Conservation (phyloP, 2,888 invertebrate species). For the Latheticus oryzae region DNA sequence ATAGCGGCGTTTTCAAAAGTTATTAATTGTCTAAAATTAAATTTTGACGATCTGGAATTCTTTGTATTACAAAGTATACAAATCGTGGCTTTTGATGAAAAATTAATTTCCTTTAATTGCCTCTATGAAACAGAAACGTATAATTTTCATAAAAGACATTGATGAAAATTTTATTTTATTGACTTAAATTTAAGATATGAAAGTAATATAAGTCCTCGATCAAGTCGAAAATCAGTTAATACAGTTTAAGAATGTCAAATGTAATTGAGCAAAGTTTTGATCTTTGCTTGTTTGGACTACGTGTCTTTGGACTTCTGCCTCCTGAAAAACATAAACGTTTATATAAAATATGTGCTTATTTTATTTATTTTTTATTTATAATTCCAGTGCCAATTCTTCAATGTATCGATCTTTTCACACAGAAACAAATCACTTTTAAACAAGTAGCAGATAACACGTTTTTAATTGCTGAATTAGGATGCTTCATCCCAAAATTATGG, state of each 20-base stretch:
- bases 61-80: too few relatives aligned
- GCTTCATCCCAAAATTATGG: constrained; percentile 10
- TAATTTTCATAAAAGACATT: constrained; percentile 3
- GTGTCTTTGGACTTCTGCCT: constrained; percentile 7
- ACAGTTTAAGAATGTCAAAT: constrained; percentile 3
- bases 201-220: constrained; percentile 2
- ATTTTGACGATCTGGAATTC: too few relatives aligned
- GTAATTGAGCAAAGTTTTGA: constrained; percentile 4
- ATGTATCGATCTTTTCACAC: neutral
- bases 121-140: constrained; percentile 1
- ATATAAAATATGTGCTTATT: neutral
- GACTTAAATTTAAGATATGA: neutral
- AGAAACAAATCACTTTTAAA: constrained; percentile 1
- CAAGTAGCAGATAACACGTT: constrained; percentile 8
- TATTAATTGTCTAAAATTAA: too few relatives aligned
- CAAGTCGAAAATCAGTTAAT: neutral
- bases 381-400: constrained; percentile 5
- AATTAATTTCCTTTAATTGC: constrained; percentile 4
- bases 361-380: constrained; percentile 8
- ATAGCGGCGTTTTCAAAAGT: too few relatives aligned
- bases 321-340: neutral
- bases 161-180: constrained; percentile 20
- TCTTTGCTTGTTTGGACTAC: constrained; percentile 2
- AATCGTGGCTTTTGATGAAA: constrained; percentile 7
- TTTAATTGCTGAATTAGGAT: constrained; percentile 5